Percentiles rank a stretch among this genome's conserved stretches.
Evolutionary conservation across 2,113 vertebrate species (phyloP).

Genomic region (Rhinolophus ferrumequinum): DNA sequence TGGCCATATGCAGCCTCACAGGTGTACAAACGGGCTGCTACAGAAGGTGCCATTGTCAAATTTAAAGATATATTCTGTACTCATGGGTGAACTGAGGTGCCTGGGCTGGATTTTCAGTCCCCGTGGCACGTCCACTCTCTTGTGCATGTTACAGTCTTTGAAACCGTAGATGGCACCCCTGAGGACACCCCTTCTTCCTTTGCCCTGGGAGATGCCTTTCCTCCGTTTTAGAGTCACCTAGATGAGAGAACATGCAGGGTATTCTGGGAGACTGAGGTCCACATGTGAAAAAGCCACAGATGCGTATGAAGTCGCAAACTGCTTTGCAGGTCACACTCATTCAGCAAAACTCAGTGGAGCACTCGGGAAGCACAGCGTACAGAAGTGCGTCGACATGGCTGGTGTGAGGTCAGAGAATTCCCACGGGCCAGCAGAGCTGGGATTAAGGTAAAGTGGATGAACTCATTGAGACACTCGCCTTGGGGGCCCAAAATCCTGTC

Average conservation of each 20-base stretch:
- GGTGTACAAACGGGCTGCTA: not conserved
- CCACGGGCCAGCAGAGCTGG: not conserved
- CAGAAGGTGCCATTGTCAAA: not conserved
- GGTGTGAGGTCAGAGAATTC: not conserved
- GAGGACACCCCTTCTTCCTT: not conserved
- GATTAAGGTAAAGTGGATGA: not conserved
- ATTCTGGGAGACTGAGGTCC: not conserved
- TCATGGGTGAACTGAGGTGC: no score
- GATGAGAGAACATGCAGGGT: not conserved
- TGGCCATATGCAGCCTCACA: not conserved
- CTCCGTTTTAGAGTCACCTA: not conserved
- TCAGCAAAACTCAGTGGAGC: not conserved
- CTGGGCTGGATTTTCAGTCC: not conserved
- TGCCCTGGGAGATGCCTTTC: not conserved
- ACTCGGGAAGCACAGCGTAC: not conserved
- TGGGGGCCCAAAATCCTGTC: not conserved
- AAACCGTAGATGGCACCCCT: not conserved
- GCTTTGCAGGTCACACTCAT: not conserved
- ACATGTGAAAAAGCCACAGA: not conserved
- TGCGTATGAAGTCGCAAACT: not conserved
- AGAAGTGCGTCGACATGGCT: no score
- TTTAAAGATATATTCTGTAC: not conserved
- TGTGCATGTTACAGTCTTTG: not conserved
- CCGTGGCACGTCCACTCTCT: not conserved
- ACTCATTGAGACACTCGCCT: not conserved